Conservation (phyloP, 2,113 vertebrate genomes). For the Scalopus aquaticus region DNA sequence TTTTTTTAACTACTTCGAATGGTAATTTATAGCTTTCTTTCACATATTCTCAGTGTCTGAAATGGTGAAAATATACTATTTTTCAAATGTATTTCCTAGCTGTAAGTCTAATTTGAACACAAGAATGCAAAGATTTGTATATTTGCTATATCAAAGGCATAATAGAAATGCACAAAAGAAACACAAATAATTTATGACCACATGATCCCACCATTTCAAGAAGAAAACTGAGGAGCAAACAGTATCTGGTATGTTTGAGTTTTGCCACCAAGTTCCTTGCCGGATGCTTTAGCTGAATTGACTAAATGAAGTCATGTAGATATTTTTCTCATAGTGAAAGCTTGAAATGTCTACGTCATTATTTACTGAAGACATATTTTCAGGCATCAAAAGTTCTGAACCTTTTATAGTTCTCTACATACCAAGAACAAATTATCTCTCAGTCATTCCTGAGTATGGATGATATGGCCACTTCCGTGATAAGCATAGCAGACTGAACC, state of each 20-base stretch:
- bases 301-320: slow-evolving; percentile 51
- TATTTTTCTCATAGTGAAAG: slow-evolving; percentile 7
- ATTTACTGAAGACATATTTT: slow-evolving; percentile 38
- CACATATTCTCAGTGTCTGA: not conserved
- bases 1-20: not conserved
- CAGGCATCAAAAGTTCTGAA: not conserved
- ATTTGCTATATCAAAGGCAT: slow-evolving; percentile 43
- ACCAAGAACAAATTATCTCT: not conserved
- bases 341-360: not conserved
- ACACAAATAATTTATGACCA: slow-evolving; percentile 53
- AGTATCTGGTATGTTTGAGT: not conserved
- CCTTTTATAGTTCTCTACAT: not conserved
- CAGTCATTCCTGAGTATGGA: not conserved
- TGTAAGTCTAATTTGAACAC: slow-evolving; percentile 58
- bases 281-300: slow-evolving; percentile 45
- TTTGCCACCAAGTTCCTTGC: slow-evolving; percentile 21
- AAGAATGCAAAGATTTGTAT: slow-evolving; percentile 50
- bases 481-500: not conserved
- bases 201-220: not conserved
- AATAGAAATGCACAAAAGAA: slow-evolving; percentile 50
- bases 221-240: slow-evolving; percentile 52
- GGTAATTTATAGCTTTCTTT: slow-evolving; percentile 42
- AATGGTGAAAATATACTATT: slow-evolving; percentile 48
- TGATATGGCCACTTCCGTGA: not conserved
- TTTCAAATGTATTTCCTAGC: slow-evolving; percentile 30